Base-by-base conservation (phyloP, 1,140 invertebrate genomes). In the Hylaeus volcanicus region DNA sequence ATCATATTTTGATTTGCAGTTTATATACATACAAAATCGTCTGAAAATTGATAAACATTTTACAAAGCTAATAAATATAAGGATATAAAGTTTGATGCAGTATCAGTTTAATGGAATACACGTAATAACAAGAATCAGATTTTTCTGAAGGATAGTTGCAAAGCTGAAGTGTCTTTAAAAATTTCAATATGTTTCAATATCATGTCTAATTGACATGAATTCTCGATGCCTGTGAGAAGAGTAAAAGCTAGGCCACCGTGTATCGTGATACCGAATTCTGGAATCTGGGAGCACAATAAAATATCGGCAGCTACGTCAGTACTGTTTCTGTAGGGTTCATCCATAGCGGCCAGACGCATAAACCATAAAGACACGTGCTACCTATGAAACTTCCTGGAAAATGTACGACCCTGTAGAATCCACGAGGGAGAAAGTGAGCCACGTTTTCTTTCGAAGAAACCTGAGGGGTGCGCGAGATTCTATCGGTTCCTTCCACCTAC, bases 291-390 rank as follows among this genome's bases (percentile, higher is more conserved):
- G 48, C 41, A 80, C 69, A 80, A 85, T 88, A 79, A 83, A 82
- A 74, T 79, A 89, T 78, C 51, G 51, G 55, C 55, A 56, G 56
- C 81, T 45, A 78, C 71, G 85, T 88, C 85, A 80, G 82, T 88
- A 74, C 65, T 82, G 79, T 74, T 79, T 80, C 78, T 80, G 84
- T 78, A 73, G 69, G 71, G 78, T 83, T 88, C 83, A 84, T 81
- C 76, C 60, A 66, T 12, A 53, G 45, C 58, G 68, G 82, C 77
- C 79, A 88, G 81, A 86, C 85, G 79, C 85, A 88, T 89, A 89
- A 90, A 88, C 86, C 84, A 83, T 83, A 85, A 88, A 83, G 74
- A 86, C 83, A 80, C 84, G 85, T 86, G 85, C 74, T 81, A 81
- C 64, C 85, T 86, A 87, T 83, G 81, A 80, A 87, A 86, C 81